Evolutionary conservation across 2,113 vertebrate species (phyloP).

Genomic region (Pterocles burchelli): DNA sequence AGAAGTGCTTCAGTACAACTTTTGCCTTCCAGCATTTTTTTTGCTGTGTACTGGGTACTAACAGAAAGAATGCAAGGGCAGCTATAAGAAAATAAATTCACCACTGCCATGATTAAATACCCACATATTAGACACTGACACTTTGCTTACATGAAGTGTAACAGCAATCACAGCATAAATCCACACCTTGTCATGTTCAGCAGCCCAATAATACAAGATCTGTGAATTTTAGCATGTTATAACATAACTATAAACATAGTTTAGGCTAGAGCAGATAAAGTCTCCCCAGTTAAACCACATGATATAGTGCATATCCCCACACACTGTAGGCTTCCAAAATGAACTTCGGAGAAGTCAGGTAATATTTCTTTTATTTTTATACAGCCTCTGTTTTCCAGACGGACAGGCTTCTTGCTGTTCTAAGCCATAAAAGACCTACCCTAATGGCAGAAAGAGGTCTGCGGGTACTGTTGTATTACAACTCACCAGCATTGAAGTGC

Average conservation of each 20-base stretch:
- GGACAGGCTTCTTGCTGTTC: not conserved
- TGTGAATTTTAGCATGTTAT: not conserved
- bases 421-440: not conserved
- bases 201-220: not conserved
- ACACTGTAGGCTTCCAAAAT: not conserved
- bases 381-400: not conserved
- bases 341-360: not conserved
- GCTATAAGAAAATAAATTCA: constrained; percentile 2
- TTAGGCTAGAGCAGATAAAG: not conserved
- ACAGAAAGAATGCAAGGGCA: not conserved
- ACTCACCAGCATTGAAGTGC: not conserved
- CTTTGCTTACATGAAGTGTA: not conserved
- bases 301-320: not conserved
- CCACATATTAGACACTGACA: not conserved
- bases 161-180: not conserved
- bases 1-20: constrained; percentile 3
- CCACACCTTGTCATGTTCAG: constrained; percentile 15
- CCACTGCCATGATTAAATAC: not conserved
- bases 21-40: constrained; percentile 37
- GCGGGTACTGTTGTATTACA: not conserved
- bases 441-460: not conserved
- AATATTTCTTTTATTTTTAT: not conserved
- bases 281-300: not conserved
- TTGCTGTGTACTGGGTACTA: not conserved
- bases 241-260: not conserved